Percentiles rank a stretch among this genome's conserved stretches.
phyloP scores from a whole-genome alignment of 1,140 invertebrate genomes.

The Macrostomum lignano region DNA sequence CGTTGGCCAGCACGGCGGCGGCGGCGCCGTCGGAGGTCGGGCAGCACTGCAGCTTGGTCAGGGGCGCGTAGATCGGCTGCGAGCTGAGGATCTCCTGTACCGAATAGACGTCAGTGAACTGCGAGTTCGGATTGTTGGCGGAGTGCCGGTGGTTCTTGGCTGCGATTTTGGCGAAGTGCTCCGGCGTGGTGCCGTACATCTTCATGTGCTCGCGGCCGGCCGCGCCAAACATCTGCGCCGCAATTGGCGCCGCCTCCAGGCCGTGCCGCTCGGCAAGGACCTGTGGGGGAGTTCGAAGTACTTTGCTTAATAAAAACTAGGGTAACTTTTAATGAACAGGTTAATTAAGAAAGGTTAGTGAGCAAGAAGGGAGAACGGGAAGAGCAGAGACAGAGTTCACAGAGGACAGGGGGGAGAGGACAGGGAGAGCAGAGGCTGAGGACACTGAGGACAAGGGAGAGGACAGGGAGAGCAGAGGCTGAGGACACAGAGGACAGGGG shows the following conservation, averaged over 20 bases:
- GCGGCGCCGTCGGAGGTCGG: conserved; percentile 83
- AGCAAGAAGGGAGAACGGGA: too few relatives aligned
- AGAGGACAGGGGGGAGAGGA: too few relatives aligned
- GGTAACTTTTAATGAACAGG: too few relatives aligned
- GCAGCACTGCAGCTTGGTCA: conserved; percentile 76
- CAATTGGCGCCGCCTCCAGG: conserved; percentile 45
- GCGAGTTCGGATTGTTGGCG: conserved; percentile 71
- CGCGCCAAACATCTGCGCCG: conserved; percentile 84
- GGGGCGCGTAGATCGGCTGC: conserved; percentile 49
- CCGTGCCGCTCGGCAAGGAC: too few relatives aligned
- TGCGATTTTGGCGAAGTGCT: conserved; percentile 85
- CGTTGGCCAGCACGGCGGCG: conserved; percentile 58
- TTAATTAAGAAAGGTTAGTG: too few relatives aligned
- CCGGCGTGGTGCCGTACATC: conserved; percentile 60
- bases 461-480: too few relatives aligned
- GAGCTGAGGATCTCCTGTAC: conserved; percentile 60
- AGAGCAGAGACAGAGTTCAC: too few relatives aligned
- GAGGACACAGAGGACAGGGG: too few relatives aligned
- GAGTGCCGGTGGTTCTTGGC: conserved; percentile 91
- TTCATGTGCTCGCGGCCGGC: conserved; percentile 84
- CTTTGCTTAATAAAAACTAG: too few relatives aligned
- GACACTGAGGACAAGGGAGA: too few relatives aligned
- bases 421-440: too few relatives aligned
- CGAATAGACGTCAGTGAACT: conserved; percentile 60
- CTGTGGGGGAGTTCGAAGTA: too few relatives aligned